Base-by-base conservation (phyloP, 2,888 invertebrate species). In the Geotrupes spiniger region DNA sequence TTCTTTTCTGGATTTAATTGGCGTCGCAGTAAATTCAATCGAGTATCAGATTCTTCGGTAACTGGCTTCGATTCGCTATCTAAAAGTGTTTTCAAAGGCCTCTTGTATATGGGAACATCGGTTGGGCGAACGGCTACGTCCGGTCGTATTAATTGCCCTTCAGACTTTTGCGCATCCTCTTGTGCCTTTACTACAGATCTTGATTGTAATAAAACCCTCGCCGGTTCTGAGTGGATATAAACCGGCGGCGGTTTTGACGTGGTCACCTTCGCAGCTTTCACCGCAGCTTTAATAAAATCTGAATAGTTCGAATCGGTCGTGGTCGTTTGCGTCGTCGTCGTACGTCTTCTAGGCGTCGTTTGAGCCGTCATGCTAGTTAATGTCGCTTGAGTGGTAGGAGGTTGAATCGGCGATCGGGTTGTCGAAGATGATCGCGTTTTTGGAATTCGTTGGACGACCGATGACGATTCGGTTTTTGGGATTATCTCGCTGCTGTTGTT, bases 21-120 rank as follows among this genome's bases (percentile, higher is more conserved):
- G 29, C 85, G 74, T 45, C 86, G 74, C 15, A 85, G 69, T 0
- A 78, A 75, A 60, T 84, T 85, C 1, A 81, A 79, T 62, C 41
- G 44, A 15, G 15, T 6, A 36, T 14, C 37, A 6, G 70, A 62
- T 53, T 75, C 73, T 63, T 81, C 81, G 36, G 76, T 76, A 6
- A 80, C 77, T 1, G 81, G 78, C 63, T 81, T 82, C 4, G 58
- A 51, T 33, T 63, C 63, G 14, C 56, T 59, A 38, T 74, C 53
- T 69, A 69, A 54, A 72, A 77, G 69, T 64, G 14, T 55, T 45
- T 64, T 64, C 1, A 65, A 49, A n/a, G 63, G 58, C 41, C 65
- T 52, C 46, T 62, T 57, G 46, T 63, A 64, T n/a, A 65, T 48
- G 2, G 68, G 64, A 17, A 65, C 38, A 31, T 67, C 68, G 1